phyloP scores from a whole-genome alignment of 1,140 invertebrate species.

The Rhyzopertha dominica region DNA sequence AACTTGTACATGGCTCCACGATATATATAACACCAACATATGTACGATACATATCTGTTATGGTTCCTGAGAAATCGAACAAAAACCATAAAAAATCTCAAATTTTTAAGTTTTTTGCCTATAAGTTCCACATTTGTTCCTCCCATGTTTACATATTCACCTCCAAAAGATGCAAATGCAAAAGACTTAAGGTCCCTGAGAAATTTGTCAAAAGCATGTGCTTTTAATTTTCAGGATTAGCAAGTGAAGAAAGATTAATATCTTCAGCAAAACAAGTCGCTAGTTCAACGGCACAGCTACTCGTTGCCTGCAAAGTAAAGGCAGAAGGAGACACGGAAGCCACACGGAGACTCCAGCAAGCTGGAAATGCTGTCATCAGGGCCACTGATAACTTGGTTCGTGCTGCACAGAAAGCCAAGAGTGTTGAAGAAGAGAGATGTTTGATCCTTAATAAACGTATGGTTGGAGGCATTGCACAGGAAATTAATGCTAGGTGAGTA shows the following conservation, averaged over 20 bases:
- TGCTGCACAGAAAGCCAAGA: constrained; percentile 89
- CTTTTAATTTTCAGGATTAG: constrained; percentile 49
- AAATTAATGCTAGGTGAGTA: constrained; percentile 69
- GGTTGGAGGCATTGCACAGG: constrained; percentile 90
- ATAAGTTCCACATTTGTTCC: too few relatives aligned
- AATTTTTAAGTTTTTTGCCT: too few relatives aligned
- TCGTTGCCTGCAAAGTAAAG: constrained; percentile 97
- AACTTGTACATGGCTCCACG: too few relatives aligned
- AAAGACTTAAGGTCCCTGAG: background rate
- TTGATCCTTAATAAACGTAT: constrained; percentile 85
- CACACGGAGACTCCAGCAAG: constrained; percentile 87
- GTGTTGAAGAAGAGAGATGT: constrained; percentile 84
- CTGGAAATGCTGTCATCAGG: constrained; percentile 95
- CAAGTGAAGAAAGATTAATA: constrained; percentile 91
- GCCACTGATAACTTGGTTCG: constrained; percentile 95
- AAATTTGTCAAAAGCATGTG: background rate
- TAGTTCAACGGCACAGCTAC: constrained; percentile 90
- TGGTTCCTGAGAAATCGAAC: too few relatives aligned
- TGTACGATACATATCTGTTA: too few relatives aligned
- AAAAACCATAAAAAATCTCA: too few relatives aligned
- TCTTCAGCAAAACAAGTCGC: constrained; percentile 97
- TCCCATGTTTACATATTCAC: too few relatives aligned
- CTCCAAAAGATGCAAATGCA: too few relatives aligned
- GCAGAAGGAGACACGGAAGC: constrained; percentile 92
- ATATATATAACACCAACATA: too few relatives aligned